A percentile compares a stretch with the other conserved stretches of the same genome.
Conservation (phyloP, 2,113 vertebrate genomes). For the Balaeniceps rex region DNA sequence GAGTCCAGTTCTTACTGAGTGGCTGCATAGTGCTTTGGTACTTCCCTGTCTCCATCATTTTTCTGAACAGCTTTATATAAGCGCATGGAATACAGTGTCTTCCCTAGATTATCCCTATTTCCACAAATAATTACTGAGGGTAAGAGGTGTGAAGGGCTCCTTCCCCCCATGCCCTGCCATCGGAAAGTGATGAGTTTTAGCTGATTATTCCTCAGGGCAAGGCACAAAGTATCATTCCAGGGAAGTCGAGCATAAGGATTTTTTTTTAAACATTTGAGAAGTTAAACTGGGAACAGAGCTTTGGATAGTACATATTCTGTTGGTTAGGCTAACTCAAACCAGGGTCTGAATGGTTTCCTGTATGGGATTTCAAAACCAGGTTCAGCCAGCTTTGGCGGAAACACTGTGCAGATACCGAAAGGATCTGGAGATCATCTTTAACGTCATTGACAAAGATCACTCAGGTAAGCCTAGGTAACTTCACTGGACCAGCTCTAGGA, state of each 20-base stretch:
- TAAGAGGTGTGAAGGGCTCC: not conserved
- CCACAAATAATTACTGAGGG: not conserved
- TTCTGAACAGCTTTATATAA: not conserved
- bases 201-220: not conserved
- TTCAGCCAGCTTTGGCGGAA: conserved; percentile 83
- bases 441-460: conserved; percentile 92
- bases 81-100: not conserved
- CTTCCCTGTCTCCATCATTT: not conserved
- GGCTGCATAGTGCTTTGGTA: not conserved
- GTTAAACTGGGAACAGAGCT: not conserved
- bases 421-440: conserved; percentile 93
- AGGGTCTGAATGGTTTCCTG: not conserved
- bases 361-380: conserved; percentile 68
- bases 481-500: not conserved
- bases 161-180: not conserved
- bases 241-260: not conserved
- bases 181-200: not conserved
- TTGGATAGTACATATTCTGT: not conserved
- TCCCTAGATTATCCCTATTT: not conserved
- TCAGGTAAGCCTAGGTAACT: conserved; percentile 78
- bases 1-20: not conserved
- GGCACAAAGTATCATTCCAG: not conserved
- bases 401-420: conserved; percentile 89
- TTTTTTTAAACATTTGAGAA: not conserved
- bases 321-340: not conserved